These are phyloP conservation scores for Ursus arctos DNA, from an alignment of 2,113 vertebrate genomes.

Conservation along the genomic window DNA sequence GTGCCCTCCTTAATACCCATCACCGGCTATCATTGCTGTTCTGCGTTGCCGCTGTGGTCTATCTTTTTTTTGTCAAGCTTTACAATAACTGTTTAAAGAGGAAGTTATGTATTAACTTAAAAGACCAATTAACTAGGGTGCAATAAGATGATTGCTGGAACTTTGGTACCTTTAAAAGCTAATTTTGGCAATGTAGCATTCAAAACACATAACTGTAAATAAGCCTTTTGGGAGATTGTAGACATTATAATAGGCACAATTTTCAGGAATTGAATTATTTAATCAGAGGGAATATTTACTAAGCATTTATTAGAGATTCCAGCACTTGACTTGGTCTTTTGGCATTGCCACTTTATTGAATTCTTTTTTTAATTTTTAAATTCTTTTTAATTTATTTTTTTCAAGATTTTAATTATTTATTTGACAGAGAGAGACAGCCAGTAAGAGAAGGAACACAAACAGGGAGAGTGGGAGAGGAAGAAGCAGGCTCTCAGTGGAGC, in stretches of 20 bases:
- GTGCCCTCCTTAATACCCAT: too few species aligned
- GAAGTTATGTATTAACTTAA: neutral
- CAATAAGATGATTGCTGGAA: neutral
- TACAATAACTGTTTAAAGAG: neutral
- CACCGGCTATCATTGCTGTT: too few species aligned
- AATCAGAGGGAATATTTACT: neutral
- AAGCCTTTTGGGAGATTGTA: neutral
- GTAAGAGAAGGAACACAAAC: too few species aligned
- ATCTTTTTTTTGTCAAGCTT: neutral
- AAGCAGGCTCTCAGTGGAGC: too few species aligned
- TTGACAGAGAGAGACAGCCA: too few species aligned
- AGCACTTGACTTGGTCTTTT: neutral
- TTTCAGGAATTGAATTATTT: neutral
- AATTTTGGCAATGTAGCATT: neutral
- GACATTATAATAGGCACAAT: neutral
- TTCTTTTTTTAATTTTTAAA: neutral
- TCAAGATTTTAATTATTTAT: too few species aligned
- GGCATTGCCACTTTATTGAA: neutral
- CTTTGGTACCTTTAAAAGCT: neutral
- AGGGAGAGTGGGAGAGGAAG: too few species aligned
- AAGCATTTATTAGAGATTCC: neutral
- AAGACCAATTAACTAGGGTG: neutral
- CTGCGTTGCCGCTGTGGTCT: neutral
- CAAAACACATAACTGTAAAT: neutral
- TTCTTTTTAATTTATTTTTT: too few species aligned